phyloP scores from a whole-genome alignment of 2,797 vertebrate species.

The Eulemur mongoz region DNA sequence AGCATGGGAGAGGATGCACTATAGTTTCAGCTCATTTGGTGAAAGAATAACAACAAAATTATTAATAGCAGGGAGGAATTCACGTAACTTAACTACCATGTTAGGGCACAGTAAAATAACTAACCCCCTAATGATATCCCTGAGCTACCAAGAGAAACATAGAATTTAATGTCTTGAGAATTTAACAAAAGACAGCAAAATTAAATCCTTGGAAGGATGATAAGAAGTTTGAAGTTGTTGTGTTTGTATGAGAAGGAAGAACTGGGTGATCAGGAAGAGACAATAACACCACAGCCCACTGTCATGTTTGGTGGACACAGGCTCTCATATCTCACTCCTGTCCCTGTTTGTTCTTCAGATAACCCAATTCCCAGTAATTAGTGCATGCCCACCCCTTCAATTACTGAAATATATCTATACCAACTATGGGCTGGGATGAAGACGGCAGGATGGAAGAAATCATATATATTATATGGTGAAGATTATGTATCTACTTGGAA shows the following conservation, averaged over 20 bases:
- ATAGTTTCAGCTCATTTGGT: not conserved
- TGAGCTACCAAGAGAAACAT: not conserved
- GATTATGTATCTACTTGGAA: not conserved
- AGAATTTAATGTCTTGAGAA: not conserved
- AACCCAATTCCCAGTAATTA: not conserved
- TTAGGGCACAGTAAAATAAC: not conserved
- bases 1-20: not conserved
- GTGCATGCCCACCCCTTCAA: rapidly evolving
- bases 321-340: too few species aligned
- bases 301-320: not conserved
- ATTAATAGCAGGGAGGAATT: not conserved
- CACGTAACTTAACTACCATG: not conserved
- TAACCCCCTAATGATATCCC: not conserved
- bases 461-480: not conserved
- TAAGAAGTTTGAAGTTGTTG: not conserved
- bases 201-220: not conserved
- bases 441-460: not conserved
- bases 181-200: not conserved
- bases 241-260: not conserved
- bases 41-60: not conserved
- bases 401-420: not conserved
- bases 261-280: not conserved
- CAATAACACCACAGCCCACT: not conserved
- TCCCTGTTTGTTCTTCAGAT: not conserved
- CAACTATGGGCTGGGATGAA: too few species aligned